Evolutionary conservation across 1,140 invertebrate species (phyloP), one percentile per base, ranked within the genome.

Genomic region (Macrotrachela quadricornifera): DNA sequence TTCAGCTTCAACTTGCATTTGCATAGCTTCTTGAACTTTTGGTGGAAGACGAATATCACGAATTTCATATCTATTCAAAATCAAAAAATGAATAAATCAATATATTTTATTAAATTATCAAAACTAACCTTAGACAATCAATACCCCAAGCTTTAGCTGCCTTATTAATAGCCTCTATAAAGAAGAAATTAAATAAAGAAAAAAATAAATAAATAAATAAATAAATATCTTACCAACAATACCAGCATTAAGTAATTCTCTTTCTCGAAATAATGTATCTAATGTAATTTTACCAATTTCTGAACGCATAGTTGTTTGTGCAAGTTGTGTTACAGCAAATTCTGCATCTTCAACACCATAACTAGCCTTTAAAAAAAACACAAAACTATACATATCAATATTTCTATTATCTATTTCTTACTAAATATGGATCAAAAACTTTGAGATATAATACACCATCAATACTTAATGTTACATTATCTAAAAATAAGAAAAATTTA

Each of bases 301-400:
- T 8, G 91, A 95, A 67, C 80, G 80, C 92, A 99, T 97, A 12
- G 92, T 97, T 0, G 92, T 97, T 74, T 97, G 92, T 0, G 92
- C 92, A 42, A 97, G 72, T 69, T 99, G 92, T 42, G 88, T 95
- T 51, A 99, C 87, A 6, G 92, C 92, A 78, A 94, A 97, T 71
- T 97, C 91, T 15, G 91, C 86, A 75, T 99, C 92, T 74, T 97
- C 90, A 21, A 99, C 91, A 37, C 92, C 92, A 73, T 99, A 99
- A 56, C 87, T 92, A 48, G 90, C 82, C 74, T 80, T 96, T 30
- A 30, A 30, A 30, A 4, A 30, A 4, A 2, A 30, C 21, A 30
- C 21, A 30, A 4, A 30, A 30, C 21, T 4, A 30, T 30, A 30
- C 21, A 30, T 8, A 30, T n/a, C n/a, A n/a, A n/a, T n/a, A 8